Evolutionary conservation across 2,797 vertebrate genomes (phyloP).

Genomic region (Lutjanus argentimaculatus): DNA sequence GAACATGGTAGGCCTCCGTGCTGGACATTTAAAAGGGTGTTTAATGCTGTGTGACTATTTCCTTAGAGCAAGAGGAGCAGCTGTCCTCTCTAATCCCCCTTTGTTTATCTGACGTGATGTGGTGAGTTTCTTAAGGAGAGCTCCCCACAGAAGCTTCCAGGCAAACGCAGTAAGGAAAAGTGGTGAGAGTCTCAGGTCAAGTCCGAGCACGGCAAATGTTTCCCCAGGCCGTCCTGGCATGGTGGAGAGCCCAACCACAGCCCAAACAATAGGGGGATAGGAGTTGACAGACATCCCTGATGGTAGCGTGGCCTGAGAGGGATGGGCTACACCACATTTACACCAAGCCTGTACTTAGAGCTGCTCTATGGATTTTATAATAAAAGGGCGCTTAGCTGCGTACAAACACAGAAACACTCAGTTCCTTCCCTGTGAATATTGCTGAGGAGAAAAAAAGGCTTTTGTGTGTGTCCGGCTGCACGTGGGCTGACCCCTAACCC

Average conservation of each 20-base stretch:
- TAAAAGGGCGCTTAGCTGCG: slow-evolving; percentile 78
- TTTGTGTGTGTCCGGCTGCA: slow-evolving; percentile 76
- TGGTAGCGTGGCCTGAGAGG: slow-evolving; percentile 77
- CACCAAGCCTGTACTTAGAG: slow-evolving; percentile 83
- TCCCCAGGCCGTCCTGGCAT: slow-evolving; percentile 55
- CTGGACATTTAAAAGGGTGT: slow-evolving; percentile 46
- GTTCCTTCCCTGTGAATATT: slow-evolving; percentile 77
- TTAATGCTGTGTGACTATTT: slow-evolving; percentile 59
- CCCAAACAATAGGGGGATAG: slow-evolving; percentile 78
- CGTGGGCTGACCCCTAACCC: slow-evolving; percentile 82
- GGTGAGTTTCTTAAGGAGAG: slow-evolving; percentile 49
- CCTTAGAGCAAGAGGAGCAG: slow-evolving; percentile 42
- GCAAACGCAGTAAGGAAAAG: slow-evolving; percentile 43
- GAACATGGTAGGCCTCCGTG: slow-evolving; percentile 32
- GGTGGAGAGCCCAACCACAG: slow-evolving; percentile 71
- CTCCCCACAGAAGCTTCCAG: slow-evolving; percentile 41
- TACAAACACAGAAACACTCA: slow-evolving; percentile 74
- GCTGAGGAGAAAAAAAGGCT: slow-evolving; percentile 71
- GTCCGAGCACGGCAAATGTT: slow-evolving; percentile 60
- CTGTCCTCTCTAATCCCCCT: slow-evolving; percentile 53
- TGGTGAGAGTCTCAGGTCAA: slow-evolving; percentile 64
- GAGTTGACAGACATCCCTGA: slow-evolving; percentile 75
- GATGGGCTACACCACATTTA: slow-evolving; percentile 75
- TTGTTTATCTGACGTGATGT: slow-evolving; percentile 53
- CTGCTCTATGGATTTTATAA: slow-evolving; percentile 81